These are phyloP conservation scores for Drosophila merina DNA, from an alignment of 2,888 invertebrate species.

Conservation along the genomic window DNA sequence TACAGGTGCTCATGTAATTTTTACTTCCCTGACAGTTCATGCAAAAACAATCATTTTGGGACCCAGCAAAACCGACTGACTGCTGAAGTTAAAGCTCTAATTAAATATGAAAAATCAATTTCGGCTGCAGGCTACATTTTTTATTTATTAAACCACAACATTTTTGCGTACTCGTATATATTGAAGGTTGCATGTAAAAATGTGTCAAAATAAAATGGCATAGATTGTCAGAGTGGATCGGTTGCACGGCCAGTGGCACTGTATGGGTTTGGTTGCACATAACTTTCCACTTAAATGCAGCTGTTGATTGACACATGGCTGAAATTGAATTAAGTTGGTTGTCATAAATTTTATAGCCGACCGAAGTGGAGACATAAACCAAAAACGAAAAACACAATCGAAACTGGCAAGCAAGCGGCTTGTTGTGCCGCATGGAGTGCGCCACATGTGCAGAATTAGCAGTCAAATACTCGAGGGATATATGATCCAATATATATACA, in stretches of 20 bases:
- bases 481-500: conserved; percentile 5
- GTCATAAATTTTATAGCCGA: conserved; percentile 58
- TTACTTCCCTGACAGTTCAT: conserved; percentile 3
- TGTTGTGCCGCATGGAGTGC: conserved; percentile 8
- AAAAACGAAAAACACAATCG: conserved; percentile 20
- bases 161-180: too few species aligned
- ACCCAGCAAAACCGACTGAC: background rate
- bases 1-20: background rate
- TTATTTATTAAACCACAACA: background rate
- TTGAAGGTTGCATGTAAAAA: conserved; percentile 22
- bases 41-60: conserved; percentile 3
- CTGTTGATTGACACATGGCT: conserved; percentile 73
- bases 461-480: conserved; percentile 23
- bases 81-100: conserved; percentile 12
- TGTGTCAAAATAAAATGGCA: conserved; percentile 35
- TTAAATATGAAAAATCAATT: conserved; percentile 42
- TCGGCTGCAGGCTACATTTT: background rate
- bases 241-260: conserved; percentile 9
- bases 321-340: conserved; percentile 65
- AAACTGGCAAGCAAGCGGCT: conserved; percentile 47
- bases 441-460: conserved; percentile 37
- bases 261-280: conserved; percentile 54
- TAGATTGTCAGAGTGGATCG: conserved; percentile 14
- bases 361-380: conserved; percentile 55
- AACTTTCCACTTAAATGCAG: conserved; percentile 73